Evolutionary conservation across 2,797 vertebrate genomes (phyloP), one percentile per base, ranked within the genome.

Genomic region (Eulemur rubriventer): DNA sequence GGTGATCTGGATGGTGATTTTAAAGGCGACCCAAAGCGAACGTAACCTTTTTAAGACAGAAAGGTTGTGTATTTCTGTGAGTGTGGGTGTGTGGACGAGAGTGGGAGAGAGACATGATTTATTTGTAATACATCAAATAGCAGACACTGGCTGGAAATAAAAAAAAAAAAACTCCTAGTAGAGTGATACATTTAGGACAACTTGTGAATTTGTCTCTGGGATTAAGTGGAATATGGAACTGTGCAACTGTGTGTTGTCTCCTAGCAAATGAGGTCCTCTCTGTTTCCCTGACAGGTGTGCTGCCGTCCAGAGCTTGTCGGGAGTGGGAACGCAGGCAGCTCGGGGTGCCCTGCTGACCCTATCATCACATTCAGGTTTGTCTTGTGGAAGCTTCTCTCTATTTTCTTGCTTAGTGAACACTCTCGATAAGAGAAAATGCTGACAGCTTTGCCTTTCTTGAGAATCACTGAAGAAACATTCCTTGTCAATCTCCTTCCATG

Each of bases 341-440:
- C 8, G 1, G 1, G 35, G 75, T 70, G 61, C 38, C 76, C 16
- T 69, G 91, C 87, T 96, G 95, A 79, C 61, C 92, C 9, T 95
- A 92, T 69, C 82, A 87, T 46, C 22, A 93, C 94, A 67, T 82
- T 92, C 30, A 61, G 8, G 67, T 95, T 88, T 17, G 12, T 10
- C 30, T 65, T 79, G 24, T 84, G 67, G 28, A 33, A 97, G 26
- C 26, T 57, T 59, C 38, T 89, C 35, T 91, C 12, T 90, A 4
- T 93, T 97, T 95, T 94, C 18, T 87, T 0, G 4, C 88, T 61
- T 33, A 94, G 76, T 35, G 26, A 24, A 35, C 26, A 80, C 79
- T 70, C 69, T 70, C 76, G 76, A 85, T 88, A 93, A 97, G 55
- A 92, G 92, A 92, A 95, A 84, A 88, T 67, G 95, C 89, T 89